Evolutionary conservation across 2,797 vertebrate genomes (phyloP).

Genomic region (Apogon talboti): DNA sequence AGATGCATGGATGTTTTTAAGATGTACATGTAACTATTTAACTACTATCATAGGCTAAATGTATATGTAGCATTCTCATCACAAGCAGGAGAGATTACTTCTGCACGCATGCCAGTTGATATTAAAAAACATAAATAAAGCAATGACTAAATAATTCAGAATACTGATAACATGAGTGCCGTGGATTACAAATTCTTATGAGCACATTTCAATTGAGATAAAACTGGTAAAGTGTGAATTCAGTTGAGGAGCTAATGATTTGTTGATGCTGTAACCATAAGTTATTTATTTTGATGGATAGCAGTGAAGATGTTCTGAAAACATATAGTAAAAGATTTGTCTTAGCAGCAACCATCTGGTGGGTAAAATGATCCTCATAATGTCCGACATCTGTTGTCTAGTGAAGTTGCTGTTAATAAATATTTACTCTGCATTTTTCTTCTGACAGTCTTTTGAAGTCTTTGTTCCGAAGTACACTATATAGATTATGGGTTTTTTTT

Average conservation of each 20-base stretch:
- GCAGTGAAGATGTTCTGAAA: conserved; percentile 6
- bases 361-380: conserved; percentile 27
- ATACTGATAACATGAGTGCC: not conserved
- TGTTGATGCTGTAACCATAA: conserved; percentile 14
- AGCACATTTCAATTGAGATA: not conserved
- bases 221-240: conserved; percentile 4
- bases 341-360: conserved; percentile 43
- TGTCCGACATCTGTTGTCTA: conserved; percentile 41
- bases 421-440: conserved; percentile 24
- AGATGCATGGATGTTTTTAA: conserved; percentile 21
- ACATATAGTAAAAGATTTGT: conserved; percentile 38
- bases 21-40: conserved; percentile 16
- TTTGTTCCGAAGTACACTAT: not conserved
- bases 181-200: not conserved
- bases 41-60: not conserved
- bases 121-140: conserved; percentile 5
- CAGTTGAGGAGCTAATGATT: conserved; percentile 18
- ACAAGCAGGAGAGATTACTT: not conserved
- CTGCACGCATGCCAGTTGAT: not conserved
- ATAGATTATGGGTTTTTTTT: not conserved
- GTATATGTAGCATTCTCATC: conserved; percentile 15
- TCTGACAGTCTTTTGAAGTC: conserved; percentile 9
- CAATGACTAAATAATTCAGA: not conserved
- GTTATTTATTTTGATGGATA: conserved; percentile 16
- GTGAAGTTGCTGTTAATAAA: conserved; percentile 15